phyloP scores from a whole-genome alignment of 2,797 vertebrate species.

The Merluccius polli region DNA sequence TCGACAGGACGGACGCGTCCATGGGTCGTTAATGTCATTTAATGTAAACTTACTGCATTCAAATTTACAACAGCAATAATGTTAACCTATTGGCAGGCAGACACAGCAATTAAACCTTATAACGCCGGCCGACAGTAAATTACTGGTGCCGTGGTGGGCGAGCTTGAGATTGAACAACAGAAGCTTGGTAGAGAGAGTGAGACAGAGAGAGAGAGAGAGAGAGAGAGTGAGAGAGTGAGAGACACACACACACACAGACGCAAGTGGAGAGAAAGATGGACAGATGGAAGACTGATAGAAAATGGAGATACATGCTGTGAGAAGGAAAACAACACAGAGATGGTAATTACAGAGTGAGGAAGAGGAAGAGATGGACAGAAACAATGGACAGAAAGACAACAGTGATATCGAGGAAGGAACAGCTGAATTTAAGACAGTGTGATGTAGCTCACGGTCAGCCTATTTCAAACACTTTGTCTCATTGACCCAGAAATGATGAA shows the following conservation, averaged over 20 bases:
- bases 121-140: conserved; percentile 2
- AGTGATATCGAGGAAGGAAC: not conserved
- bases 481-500: not conserved
- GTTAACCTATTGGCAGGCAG: conserved; percentile 8
- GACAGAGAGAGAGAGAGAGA: not conserved
- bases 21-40: conserved; percentile 7
- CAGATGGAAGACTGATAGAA: conserved; percentile 10
- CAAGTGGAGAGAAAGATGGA: not conserved
- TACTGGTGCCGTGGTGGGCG: not conserved
- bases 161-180: not conserved
- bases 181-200: not conserved
- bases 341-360: conserved; percentile 9
- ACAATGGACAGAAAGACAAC: conserved; percentile 14
- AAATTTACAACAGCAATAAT: conserved; percentile 4
- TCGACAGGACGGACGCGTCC: conserved; percentile 1
- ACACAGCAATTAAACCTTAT: not conserved
- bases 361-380: not conserved
- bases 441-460: not conserved
- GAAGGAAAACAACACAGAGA: not conserved
- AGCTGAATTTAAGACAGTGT: not conserved
- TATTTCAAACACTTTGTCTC: not conserved
- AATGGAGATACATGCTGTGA: not conserved
- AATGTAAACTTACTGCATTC: conserved; percentile 6
- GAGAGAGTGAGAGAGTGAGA: conserved; percentile 4
- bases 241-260: not conserved